These are phyloP conservation scores for Habrosyne pyritoides DNA, from an alignment of 2,888 invertebrate species.

Conservation along the genomic window DNA sequence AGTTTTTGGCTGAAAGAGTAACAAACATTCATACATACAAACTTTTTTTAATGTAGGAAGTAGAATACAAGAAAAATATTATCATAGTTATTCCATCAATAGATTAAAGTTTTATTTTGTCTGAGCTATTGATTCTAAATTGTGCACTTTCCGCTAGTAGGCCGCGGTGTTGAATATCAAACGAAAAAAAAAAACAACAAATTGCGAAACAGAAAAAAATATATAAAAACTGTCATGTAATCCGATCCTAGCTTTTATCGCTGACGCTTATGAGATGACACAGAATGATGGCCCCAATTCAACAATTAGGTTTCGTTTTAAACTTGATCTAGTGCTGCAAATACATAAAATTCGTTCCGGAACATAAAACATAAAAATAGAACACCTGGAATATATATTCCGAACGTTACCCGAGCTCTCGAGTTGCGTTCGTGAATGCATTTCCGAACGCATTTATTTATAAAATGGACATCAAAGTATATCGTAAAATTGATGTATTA, in stretches of 20 bases:
- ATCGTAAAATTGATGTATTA: neutral
- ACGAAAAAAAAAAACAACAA: neutral
- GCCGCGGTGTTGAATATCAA: no score
- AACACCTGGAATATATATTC: neutral
- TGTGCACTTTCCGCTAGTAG: no score
- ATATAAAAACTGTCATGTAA: neutral
- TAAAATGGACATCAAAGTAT: neutral
- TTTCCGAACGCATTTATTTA: neutral
- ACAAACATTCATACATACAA: no score
- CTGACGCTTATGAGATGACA: constrained; percentile 4
- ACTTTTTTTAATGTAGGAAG: no score
- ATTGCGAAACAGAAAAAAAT: neutral
- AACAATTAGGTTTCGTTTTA: constrained; percentile 22
- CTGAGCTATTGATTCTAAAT: no score
- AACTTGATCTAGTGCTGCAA: constrained; percentile 13
- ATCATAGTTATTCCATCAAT: no score
- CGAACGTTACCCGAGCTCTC: neutral
- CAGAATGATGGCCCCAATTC: constrained; percentile 14
- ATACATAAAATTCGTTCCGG: constrained; percentile 7
- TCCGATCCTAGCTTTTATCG: neutral
- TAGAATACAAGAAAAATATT: no score
- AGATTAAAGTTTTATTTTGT: no score
- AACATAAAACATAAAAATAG: constrained; percentile 4
- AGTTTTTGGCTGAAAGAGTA: no score
- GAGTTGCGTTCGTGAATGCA: constrained; percentile 1